Base-by-base conservation (phyloP, 2,797 vertebrate species). In the Champsocephalus esox region DNA sequence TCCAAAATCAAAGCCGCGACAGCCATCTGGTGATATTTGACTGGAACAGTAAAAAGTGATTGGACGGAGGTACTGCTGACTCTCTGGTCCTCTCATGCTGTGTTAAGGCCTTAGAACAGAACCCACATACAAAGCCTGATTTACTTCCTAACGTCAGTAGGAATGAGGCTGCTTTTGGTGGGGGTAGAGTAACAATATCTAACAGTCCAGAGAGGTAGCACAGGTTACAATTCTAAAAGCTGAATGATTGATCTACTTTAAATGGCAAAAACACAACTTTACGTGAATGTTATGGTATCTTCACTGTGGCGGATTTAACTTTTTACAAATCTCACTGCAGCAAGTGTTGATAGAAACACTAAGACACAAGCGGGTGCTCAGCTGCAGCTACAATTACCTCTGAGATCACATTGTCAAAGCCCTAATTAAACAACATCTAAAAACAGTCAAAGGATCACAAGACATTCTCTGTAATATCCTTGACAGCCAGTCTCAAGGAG, bases 101-200 rank as follows among this genome's bases (percentile, higher is more conserved):
- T 60, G 75, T 80, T 83, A 91, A 91, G 92, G 91, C 89, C 88
- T 87, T 79, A 66, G 73, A 85, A 76, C 68, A 86, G 77, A 89
- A 81, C 79, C 86, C 72, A 71, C 60, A 46, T 51, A 78, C 82
- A 89, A 91, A 90, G 86, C 77, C 70, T 82, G 85, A 89, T 92
- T 92, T 82, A 80, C 80, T 83, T 81, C 88, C 87, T 64, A 80
- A 66, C 13, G 1, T 82, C 58, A 60, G 79, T 79, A 83, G 80
- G 88, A 91, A 88, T 51, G 67, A 88, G 72, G 84, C 73, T 75
- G 85, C 80, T 90, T 88, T 83, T 14, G 70, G 46, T 52, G 2
- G 9, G 12, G 62, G 34, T 52, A 1, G 7, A 13, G 52, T 34
- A 11, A n/a, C 82, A 84, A 89, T 86, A 75, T 81, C 84, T 87